Percentiles rank a stretch among this genome's conserved stretches.
Evolutionary conservation across 1,140 invertebrate species (phyloP).

Genomic region (Eriosoma lanigerum): DNA sequence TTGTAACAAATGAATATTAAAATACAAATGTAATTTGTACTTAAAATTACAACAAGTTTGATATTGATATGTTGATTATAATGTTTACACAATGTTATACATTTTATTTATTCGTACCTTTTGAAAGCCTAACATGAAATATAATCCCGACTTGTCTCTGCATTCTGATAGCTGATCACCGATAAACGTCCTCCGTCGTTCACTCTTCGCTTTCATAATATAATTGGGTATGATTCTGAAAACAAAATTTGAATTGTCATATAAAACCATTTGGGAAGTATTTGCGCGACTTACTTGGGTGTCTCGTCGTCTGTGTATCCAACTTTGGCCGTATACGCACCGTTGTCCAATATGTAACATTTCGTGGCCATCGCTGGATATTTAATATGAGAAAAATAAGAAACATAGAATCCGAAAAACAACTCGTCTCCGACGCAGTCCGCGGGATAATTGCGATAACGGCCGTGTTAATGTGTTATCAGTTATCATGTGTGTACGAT

Average conservation of each 20-base stretch:
- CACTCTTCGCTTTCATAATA: slow-evolving; percentile 97
- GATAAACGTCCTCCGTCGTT: slow-evolving; percentile 88
- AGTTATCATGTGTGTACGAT: not conserved
- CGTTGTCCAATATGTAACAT: slow-evolving; percentile 74
- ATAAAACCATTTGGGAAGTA: not conserved
- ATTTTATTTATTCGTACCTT: slow-evolving; percentile 64
- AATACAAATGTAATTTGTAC: too few relatives aligned
- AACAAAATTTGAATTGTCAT: slow-evolving; percentile 48
- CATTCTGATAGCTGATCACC: slow-evolving; percentile 94
- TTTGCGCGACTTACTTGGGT: slow-evolving; percentile 64
- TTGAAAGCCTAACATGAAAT: slow-evolving; percentile 91
- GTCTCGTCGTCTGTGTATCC: slow-evolving; percentile 70
- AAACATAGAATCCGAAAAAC: not conserved
- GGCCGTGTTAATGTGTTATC: not conserved
- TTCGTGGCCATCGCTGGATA: slow-evolving; percentile 54
- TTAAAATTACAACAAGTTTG: too few relatives aligned
- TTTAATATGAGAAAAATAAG: too few relatives aligned
- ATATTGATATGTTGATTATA: too few relatives aligned
- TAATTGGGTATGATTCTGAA: slow-evolving; percentile 86
- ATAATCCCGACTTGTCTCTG: slow-evolving; percentile 90
- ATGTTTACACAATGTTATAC: too few relatives aligned
- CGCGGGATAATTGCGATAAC: not conserved
- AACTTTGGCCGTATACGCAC: slow-evolving; percentile 80
- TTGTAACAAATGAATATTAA: too few relatives aligned
- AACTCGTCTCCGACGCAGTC: not conserved